Evolutionary conservation across 2,888 invertebrate genomes (phyloP), one percentile per base, ranked within the genome.

Genomic region (Eurytoma californica): DNA sequence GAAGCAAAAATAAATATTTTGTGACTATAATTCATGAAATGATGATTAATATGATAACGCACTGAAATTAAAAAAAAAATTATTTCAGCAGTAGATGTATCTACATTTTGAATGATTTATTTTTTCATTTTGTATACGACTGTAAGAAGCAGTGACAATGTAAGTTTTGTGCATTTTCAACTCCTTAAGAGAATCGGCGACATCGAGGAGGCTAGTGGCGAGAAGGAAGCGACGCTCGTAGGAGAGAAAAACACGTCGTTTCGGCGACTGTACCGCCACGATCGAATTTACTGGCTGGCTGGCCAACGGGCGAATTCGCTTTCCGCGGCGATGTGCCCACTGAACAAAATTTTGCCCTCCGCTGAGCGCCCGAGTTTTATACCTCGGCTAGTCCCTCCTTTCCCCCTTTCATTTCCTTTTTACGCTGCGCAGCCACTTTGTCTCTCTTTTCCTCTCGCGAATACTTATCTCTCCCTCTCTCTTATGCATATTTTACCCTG

Each of bases 231-330:
- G 39, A 4, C 85, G 83, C 84, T 84, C 82, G 84, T 84, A 83
- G 85, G 39, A 39, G 39, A 39, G 39, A 39, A 39, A 39, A 39
- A 7, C 39, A 84, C 39, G 39, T 39, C 39, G 39, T 39, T 39
- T 39, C 39, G 39, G 39, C 39, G 39, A 39, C 39, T 39, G 39
- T 39, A 18, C 20, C 14, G 55, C 83, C 83, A 79, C 84, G 85
- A 86, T 85, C 86, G 86, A 86, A 86, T 86, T 86, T 85, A 85
- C 86, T 83, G 85, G 84, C 84, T 84, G 84, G 83, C 84, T 85
- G 83, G 83, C 84, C 86, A 83, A 83, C 84, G 85, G 84, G 84
- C 83, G 84, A 82, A 39, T 39, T 39, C 82, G 83, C 81, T 82
- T 83, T 82, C 82, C 83, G 83, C 79, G 77, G 83, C 80, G 58